phyloP scores from a whole-genome alignment of 2,888 invertebrate species.

The Leptopilina syphax region DNA sequence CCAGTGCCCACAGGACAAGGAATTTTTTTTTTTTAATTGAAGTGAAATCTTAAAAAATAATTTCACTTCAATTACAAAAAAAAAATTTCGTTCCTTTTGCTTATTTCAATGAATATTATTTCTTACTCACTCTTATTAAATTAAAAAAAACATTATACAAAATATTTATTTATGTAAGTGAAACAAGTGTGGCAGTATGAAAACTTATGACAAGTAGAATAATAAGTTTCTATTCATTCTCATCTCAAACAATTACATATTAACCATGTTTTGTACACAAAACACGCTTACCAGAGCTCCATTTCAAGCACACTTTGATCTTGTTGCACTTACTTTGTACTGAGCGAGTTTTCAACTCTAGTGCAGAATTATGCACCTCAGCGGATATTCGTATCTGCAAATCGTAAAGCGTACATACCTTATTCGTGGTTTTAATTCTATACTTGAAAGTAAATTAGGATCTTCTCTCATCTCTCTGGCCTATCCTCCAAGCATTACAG shows the following conservation, averaged over 20 bases:
- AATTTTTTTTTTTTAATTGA: too few relatives aligned
- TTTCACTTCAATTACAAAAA: too few relatives aligned
- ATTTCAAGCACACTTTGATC: conserved; percentile 28
- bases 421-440: conserved; percentile 17
- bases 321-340: conserved; percentile 24
- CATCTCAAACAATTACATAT: conserved; percentile 18
- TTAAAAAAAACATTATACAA: too few relatives aligned
- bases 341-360: conserved; percentile 7
- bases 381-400: neutral
- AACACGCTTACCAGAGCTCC: neutral
- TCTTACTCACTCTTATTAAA: too few relatives aligned
- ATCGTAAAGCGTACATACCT: conserved; percentile 8
- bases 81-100: too few relatives aligned
- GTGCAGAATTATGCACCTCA: conserved; percentile 6
- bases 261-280: conserved; percentile 10
- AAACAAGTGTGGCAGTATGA: neutral
- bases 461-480: neutral
- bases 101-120: too few relatives aligned
- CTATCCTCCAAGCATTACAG: neutral
- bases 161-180: neutral
- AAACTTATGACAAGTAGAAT: neutral
- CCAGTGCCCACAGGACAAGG: too few relatives aligned
- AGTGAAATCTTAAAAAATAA: too few relatives aligned
- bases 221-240: conserved; percentile 9
- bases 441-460: conserved; percentile 28